Evolutionary conservation across 2,113 vertebrate genomes (phyloP).

Genomic region (Lagenorhynchus albirostris): DNA sequence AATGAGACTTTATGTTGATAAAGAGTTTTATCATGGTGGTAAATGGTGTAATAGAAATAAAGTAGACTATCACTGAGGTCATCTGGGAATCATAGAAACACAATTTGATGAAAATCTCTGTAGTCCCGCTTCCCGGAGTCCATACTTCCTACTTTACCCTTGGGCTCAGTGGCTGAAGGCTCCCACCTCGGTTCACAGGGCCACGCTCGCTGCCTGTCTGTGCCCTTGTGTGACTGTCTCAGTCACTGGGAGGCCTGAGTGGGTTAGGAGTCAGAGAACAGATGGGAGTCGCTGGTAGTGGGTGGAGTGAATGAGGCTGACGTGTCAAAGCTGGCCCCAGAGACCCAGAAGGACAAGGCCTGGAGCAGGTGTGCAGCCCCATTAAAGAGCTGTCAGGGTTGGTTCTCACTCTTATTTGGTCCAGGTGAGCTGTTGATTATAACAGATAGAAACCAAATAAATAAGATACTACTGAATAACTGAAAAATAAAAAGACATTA

Average conservation of each 20-base stretch:
- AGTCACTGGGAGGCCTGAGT: not conserved
- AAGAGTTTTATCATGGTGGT: not conserved
- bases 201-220: not conserved
- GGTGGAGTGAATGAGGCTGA: not conserved
- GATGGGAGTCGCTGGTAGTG: not conserved
- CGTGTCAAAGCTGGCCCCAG: not conserved
- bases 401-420: not conserved
- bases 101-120: not conserved
- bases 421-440: not conserved
- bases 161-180: not conserved
- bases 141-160: not conserved
- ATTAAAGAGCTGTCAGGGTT: not conserved
- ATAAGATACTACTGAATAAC: not conserved
- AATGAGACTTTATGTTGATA: not conserved
- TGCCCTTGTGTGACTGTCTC: not conserved
- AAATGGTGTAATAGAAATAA: not conserved
- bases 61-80: not conserved
- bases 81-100: not conserved
- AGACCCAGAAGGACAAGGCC: not conserved
- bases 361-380: not conserved
- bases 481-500: not conserved
- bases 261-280: not conserved
- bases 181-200: not conserved
- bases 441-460: not conserved
- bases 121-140: not conserved